Evolutionary conservation across 53 echinoderm and acorn worm species (phyloP), one percentile per base, ranked within the genome.

Genomic region (Arbacia lixula): DNA sequence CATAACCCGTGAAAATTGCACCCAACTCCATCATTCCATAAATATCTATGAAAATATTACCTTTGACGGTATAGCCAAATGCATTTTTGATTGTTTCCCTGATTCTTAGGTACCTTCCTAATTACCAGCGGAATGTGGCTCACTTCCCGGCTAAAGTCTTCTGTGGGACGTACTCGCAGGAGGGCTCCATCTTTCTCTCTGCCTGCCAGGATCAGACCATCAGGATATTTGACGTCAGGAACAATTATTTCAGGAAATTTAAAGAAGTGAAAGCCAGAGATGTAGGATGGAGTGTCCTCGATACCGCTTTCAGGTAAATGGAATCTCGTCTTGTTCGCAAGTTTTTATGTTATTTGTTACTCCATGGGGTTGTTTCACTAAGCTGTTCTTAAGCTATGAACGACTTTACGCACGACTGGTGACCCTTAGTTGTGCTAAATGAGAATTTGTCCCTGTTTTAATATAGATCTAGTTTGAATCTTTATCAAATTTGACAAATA

Each of bases 281-380:
- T 66, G 92, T 98, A 0, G 99, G 99, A 3, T 98, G 99, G 99
- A 94, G 94, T 87, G 92, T 98, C 26, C 88, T 98, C 50, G 99
- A 98, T 60, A 98, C 99, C 26, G 99, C 99, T 22, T 98, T 92
- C 81, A 98, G 99, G 99, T 98, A 21, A 75, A 8, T 22, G n/a
- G n/a, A n/a, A n/a, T n/a, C n/a, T n/a, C n/a, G n/a, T n/a, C n/a
- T n/a, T n/a, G n/a, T n/a, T n/a, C n/a, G n/a, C n/a, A n/a, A n/a
- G n/a, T n/a, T n/a, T n/a, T n/a, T n/a, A n/a, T n/a, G n/a, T n/a
- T n/a, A n/a, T n/a, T n/a, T n/a, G n/a, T n/a, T n/a, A n/a, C n/a
- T n/a, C n/a, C n/a, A n/a, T n/a, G n/a, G n/a, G n/a, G n/a, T n/a
- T n/a, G n/a, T n/a, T n/a, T n/a, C n/a, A n/a, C n/a, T n/a, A n/a